phyloP scores from a whole-genome alignment of 1,140 invertebrate species.

The Fopius arisanus region DNA sequence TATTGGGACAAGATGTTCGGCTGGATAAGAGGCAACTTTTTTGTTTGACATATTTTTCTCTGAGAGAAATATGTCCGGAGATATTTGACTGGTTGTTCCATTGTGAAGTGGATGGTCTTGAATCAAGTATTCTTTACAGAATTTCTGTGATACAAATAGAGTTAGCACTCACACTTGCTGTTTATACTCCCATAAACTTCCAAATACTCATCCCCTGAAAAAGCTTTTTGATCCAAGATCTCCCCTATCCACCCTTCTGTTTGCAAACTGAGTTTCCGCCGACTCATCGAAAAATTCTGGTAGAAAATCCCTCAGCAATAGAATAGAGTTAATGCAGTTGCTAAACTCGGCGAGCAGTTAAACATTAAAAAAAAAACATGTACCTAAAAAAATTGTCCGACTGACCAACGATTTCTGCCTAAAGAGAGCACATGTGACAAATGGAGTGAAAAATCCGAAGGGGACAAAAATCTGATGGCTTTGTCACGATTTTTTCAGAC shows the following conservation, averaged over 20 bases:
- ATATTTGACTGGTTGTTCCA: too few relatives aligned
- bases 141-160: not conserved
- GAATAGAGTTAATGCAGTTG: not conserved
- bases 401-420: not conserved
- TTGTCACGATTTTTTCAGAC: slow-evolving; percentile 3
- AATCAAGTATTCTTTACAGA: not conserved
- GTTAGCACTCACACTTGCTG: not conserved
- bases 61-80: too few relatives aligned
- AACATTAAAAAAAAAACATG: slow-evolving; percentile 19
- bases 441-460: slow-evolving; percentile 23
- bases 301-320: not conserved
- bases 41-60: too few relatives aligned
- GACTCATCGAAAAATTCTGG: slow-evolving; percentile 3
- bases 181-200: not conserved
- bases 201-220: not conserved
- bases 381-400: slow-evolving; percentile 12
- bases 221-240: not conserved
- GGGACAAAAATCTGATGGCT: not conserved
- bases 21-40: too few relatives aligned
- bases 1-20: too few relatives aligned
- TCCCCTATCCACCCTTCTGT: not conserved
- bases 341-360: not conserved
- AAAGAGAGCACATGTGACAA: slow-evolving; percentile 7
- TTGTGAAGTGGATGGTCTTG: not conserved
- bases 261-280: not conserved